Percentiles rank a stretch among this genome's conserved stretches.
These are phyloP conservation scores for Byasa hedistus DNA, from an alignment of 2,888 invertebrate genomes.

Conservation along the genomic window DNA sequence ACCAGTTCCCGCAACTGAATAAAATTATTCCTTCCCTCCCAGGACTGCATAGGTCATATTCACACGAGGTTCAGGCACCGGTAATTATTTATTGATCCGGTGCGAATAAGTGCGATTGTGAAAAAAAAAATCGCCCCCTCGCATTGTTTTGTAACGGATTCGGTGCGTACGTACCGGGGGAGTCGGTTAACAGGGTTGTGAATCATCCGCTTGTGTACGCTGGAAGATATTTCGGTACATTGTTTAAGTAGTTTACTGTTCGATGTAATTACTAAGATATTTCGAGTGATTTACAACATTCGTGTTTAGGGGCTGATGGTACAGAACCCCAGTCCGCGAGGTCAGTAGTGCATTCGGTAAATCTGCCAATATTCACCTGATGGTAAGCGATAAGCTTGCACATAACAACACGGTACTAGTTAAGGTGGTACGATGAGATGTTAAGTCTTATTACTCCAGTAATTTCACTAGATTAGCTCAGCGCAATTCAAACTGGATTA, in stretches of 20 bases:
- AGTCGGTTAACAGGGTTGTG: constrained; percentile 11
- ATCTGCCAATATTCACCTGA: too few species aligned
- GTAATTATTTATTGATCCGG: constrained; percentile 68
- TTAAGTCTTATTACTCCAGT: too few species aligned
- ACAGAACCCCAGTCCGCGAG: too few species aligned
- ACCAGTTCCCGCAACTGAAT: constrained; percentile 7
- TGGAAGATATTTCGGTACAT: not conserved
- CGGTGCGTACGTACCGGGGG: constrained; percentile 36
- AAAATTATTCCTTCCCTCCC: constrained; percentile 9
- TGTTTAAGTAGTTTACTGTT: not conserved
- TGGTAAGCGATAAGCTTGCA: too few species aligned
- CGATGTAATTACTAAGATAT: too few species aligned
- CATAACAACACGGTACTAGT: too few species aligned
- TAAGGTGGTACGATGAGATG: too few species aligned
- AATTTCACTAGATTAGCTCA: too few species aligned
- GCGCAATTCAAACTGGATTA: too few species aligned
- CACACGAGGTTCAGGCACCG: constrained; percentile 56
- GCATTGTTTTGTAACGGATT: constrained; percentile 53
- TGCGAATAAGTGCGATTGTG: constrained; percentile 50
- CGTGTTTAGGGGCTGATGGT: too few species aligned
- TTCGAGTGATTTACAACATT: too few species aligned
- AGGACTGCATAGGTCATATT: constrained; percentile 43
- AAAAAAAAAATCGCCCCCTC: constrained; percentile 43
- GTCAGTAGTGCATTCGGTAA: too few species aligned
- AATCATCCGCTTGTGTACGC: not conserved